Evolutionary conservation across 2,113 vertebrate genomes (phyloP), one percentile per base, ranked within the genome.

Genomic region (Platanista minor): DNA sequence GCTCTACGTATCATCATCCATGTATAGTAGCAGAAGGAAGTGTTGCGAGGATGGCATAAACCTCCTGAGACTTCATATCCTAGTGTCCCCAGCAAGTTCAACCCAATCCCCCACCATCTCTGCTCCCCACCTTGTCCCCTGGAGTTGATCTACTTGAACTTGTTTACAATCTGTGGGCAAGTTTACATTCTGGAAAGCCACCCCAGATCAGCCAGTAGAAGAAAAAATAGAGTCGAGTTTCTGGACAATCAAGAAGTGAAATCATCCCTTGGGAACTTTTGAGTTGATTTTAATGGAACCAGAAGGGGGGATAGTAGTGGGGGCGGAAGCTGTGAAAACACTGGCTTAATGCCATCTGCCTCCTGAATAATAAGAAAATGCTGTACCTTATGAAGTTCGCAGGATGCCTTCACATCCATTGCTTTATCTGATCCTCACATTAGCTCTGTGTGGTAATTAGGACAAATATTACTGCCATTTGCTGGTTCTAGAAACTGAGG

Each of bases 261-360:
- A 54, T 78, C 54, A 10, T 21, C n/a, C 85, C 43, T 33, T 21
- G 83, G 57, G 59, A 81, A 41, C 39, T 62, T 67, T 33, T 8
- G 31, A 86, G 18, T 81, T 66, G 54, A 33, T 52, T 67, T 78
- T 80, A 86, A 67, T 14, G 39, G 43, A 36, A 52, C 75, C 8
- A 2, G 52, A 21, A 15, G n/a, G 0, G 18, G 27, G 13, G 0
- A 0, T 12, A 0, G 25, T 31, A 49, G 2, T 12, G 8, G 12
- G 46, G 49, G 8, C n/a, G n/a, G 69, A 23, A 10, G 25, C n/a
- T 17, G 25, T 67, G 49, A 46, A 72, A 46, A 36, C 6, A 20
- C 1, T 12, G 29, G 39, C 54, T 29, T 14, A 15, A 31, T 8
- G 31, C 46, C 33, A 2, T 27, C 18, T 31, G 36, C 4, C 10